These are phyloP conservation scores for Pogonomyrmex barbatus DNA, from an alignment of 1,140 invertebrate genomes.

Conservation along the genomic window DNA sequence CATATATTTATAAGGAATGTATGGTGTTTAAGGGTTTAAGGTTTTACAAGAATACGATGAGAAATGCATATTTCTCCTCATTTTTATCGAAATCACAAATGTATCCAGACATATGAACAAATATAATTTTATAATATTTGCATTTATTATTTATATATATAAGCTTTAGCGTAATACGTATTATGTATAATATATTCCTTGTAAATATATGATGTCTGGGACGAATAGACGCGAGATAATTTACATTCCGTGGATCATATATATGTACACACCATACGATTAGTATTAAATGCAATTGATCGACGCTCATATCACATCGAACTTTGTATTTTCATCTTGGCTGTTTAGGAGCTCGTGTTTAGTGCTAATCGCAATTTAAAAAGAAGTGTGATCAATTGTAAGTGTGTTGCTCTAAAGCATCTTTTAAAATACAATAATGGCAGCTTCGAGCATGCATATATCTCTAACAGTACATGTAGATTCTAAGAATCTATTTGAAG, in stretches of 20 bases:
- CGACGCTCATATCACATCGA: neutral
- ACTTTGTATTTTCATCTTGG: neutral
- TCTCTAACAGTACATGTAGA: neutral
- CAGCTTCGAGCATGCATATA: constrained; percentile 34
- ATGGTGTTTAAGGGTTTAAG: neutral
- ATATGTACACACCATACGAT: neutral
- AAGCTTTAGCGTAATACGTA: neutral
- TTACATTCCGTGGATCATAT: constrained; percentile 23
- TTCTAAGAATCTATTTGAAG: no score
- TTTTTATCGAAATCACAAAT: constrained; percentile 14
- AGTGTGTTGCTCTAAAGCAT: neutral
- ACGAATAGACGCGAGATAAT: neutral
- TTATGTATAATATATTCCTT: constrained; percentile 30
- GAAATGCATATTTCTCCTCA: constrained; percentile 2
- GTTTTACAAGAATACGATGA: neutral
- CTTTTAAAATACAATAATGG: constrained; percentile 20
- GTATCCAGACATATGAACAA: neutral
- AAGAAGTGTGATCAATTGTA: constrained; percentile 28
- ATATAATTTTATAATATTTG: constrained; percentile 33
- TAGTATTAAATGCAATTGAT: constrained; percentile 4
- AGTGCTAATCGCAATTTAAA: neutral
- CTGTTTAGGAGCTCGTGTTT: constrained; percentile 12
- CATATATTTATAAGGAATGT: constrained; percentile 14
- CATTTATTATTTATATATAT: constrained; percentile 38
- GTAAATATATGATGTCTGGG: constrained; percentile 20